Evolutionary conservation across 2,797 vertebrate species (phyloP).

Genomic region (Spinus olivaceus): DNA sequence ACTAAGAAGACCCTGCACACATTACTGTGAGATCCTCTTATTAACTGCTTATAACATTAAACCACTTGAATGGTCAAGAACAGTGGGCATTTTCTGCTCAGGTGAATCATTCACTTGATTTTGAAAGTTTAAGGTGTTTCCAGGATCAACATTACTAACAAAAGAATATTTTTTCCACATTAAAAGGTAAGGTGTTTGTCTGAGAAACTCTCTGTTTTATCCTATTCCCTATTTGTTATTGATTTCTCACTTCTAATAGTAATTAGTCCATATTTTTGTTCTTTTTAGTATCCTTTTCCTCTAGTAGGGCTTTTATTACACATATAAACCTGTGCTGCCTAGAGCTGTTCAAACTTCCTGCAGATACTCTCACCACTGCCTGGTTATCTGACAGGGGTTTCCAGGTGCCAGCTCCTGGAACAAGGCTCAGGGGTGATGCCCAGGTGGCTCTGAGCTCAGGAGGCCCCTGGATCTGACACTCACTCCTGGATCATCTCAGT

Average conservation of each 20-base stretch:
- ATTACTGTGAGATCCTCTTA: not conserved
- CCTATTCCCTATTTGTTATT: not conserved
- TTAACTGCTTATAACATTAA: not conserved
- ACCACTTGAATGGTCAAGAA: not conserved
- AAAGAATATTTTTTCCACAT: not conserved
- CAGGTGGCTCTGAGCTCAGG: fast-evolving
- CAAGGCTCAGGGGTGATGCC: not conserved
- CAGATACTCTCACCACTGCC: fast-evolving
- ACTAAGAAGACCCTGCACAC: not conserved
- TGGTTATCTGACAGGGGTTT: fast-evolving
- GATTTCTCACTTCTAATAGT: not conserved
- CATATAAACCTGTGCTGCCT: not conserved
- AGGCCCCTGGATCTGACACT: not conserved
- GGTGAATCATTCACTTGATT: not conserved
- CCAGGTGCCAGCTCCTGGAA: not conserved
- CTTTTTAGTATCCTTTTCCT: not conserved
- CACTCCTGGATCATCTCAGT: too few species aligned
- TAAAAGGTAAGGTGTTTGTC: not conserved
- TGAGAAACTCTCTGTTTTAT: not conserved
- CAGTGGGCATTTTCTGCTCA: not conserved
- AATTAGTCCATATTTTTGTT: not conserved
- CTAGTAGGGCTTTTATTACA: not conserved
- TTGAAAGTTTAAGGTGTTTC: not conserved
- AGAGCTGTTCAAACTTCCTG: not conserved
- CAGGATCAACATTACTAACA: not conserved